These are phyloP conservation scores for Mimas tiliae DNA, from an alignment of 2,888 invertebrate species.

Conservation along the genomic window DNA sequence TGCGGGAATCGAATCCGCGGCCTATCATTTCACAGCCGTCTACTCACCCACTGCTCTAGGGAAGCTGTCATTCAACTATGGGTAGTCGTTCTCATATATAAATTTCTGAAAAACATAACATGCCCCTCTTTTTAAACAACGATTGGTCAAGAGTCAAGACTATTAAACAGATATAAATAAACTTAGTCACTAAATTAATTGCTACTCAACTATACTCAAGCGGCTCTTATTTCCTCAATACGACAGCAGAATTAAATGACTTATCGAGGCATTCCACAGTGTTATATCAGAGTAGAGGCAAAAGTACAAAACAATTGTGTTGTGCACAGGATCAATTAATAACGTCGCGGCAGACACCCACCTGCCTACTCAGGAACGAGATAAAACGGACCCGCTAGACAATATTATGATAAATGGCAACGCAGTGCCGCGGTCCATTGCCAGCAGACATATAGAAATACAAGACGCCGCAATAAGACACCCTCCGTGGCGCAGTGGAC, in stretches of 20 bases:
- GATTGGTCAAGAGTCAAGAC: too few species aligned
- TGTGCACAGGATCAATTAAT: constrained; percentile 69
- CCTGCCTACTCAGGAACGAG: constrained; percentile 57
- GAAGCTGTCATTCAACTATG: too few species aligned
- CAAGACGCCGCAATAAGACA: neutral
- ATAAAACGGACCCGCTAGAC: constrained; percentile 65
- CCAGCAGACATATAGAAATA: neutral
- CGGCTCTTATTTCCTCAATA: constrained; percentile 24
- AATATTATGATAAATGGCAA: constrained; percentile 76
- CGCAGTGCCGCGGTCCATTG: constrained; percentile 13
- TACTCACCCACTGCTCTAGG: too few species aligned
- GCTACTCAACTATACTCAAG: too few species aligned
- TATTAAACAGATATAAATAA: too few species aligned
- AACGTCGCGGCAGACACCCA: constrained; percentile 65
- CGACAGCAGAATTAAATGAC: constrained; percentile 35
- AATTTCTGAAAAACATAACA: too few species aligned
- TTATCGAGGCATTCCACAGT: constrained; percentile 31
- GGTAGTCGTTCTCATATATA: too few species aligned
- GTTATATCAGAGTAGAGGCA: constrained; percentile 36
- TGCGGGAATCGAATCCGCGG: too few species aligned
- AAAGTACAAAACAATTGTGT: constrained; percentile 52
- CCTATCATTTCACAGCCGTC: too few species aligned
- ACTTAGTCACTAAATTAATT: too few species aligned
- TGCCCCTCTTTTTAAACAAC: too few species aligned
- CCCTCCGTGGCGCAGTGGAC: too few species aligned